Base-by-base conservation (phyloP, 2,888 invertebrate species). In the Cheilosia vulpina region DNA sequence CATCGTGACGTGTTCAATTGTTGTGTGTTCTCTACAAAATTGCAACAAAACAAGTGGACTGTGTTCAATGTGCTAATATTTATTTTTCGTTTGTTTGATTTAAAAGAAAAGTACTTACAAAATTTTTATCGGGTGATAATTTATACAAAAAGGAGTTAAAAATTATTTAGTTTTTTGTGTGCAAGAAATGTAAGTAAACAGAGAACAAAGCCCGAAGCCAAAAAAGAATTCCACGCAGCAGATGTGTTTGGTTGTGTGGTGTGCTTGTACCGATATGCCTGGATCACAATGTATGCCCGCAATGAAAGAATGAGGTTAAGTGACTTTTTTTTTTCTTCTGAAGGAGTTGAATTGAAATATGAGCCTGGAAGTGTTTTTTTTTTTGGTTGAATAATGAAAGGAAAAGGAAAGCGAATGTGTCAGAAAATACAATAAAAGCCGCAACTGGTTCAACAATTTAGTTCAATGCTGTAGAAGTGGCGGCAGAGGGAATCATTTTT, bases 121-220 rank as follows among this genome's bases (percentile, higher is more conserved):
- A 77, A 47, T 62, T 77, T 69, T 21, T n/a, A 53, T 73, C 62
- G 53, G 60, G 69, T 47, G 9, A 47, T 77, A 50, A 50, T 60
- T 57, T 53, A 24, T 27, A 27, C 27, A n/a, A 5, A 52, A 4
- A 38, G 19, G 45, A 60, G 24, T 27, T 69, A 60, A 24, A 43
- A 60, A 50, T 62, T 77, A 1, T 27, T 77, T 52, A 3, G 53
- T 41, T 60, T 50, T 69, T 69, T 47, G 53, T 77, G 77, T 69
- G 68, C 77, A 77, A 77, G 77, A 77, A 78, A 78, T 78, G 77
- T 78, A 78, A 78, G 77, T 78, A 78, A 63, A 60, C 13, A 41
- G 11, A 21, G 38, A 17, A 15, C 17, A 19, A 53, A 41, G 52
- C 41, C 41, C 13, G 52, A 76, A 66, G 66, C 53, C 52, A 65